These are phyloP conservation scores for Heterotilapia buettikoferi DNA, from an alignment of 2,113 vertebrate genomes.

Conservation along the genomic window DNA sequence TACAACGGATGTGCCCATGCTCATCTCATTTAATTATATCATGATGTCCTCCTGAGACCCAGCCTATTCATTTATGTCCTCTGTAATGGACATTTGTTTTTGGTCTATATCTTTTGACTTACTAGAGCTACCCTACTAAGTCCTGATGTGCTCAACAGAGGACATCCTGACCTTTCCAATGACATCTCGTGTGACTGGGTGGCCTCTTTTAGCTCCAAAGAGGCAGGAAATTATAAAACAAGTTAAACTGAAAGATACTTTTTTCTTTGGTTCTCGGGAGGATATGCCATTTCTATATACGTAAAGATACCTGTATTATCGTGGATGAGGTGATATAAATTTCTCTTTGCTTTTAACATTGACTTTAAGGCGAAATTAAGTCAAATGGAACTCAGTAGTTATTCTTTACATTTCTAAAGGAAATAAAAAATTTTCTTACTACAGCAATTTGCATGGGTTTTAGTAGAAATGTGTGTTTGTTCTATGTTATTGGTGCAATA, in stretches of 20 bases:
- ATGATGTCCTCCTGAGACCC: neutral
- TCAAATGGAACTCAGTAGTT: rapidly evolving
- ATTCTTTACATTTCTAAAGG: neutral
- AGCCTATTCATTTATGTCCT: neutral
- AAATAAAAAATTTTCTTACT: rapidly evolving
- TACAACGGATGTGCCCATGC: rapidly evolving
- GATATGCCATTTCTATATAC: neutral
- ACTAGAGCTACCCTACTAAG: neutral
- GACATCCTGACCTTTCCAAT: neutral
- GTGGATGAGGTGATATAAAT: neutral
- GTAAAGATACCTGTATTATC: rapidly evolving
- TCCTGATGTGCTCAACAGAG: neutral
- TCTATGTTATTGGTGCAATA: neutral
- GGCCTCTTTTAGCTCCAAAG: neutral
- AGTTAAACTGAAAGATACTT: neutral
- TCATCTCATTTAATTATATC: neutral
- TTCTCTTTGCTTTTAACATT: neutral
- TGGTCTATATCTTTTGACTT: neutral
- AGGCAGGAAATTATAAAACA: neutral
- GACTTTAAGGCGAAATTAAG: rapidly evolving
- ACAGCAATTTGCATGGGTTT: neutral
- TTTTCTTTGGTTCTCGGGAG: neutral
- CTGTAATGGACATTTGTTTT: neutral
- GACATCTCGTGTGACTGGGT: neutral
- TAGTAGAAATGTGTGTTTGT: neutral